Evolutionary conservation across 2,113 vertebrate genomes (phyloP), one percentile per base, ranked within the genome.

Genomic region (Chunga burmeisteri): DNA sequence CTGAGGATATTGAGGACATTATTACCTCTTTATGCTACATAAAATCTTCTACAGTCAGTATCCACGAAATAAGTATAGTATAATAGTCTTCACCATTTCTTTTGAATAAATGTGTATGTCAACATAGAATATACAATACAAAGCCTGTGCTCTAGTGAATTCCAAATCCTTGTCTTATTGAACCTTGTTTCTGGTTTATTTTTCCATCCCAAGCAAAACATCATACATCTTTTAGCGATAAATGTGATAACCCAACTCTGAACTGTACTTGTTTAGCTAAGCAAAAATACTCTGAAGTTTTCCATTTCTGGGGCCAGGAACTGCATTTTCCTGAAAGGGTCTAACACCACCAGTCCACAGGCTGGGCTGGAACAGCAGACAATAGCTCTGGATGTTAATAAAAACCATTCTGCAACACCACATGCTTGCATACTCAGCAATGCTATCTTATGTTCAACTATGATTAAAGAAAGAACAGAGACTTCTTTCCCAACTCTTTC

Each of bases 401-500:
- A 93, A 94, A 95, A 80, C 1, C 91, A 86, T 87, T 96, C 72
- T 87, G 62, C 40, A 30, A 58, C 32, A 80, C 94, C 95, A 70
- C 95, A 94, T 36, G 53, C 55, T 46, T 96, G 95, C 93, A 82
- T 22, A 85, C 77, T 95, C 95, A 96, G 96, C 91, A 95, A 29
- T 82, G 42, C 42, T 90, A 62, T 87, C 61, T 89, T 93, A 63
- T 62, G 42, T 80, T 93, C 86, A 87, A 7, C 77, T 66, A 75
- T 66, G 66, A 95, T 91, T 94, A 85, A 83, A 94, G 92, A 88
- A 96, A 88, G 75, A 88, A 42, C 46, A 65, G 49, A 32, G 40
- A 61, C 89, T 89, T 52, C 61, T 87, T 91, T 88, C 61, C 70
- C 86, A 56, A 4, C 13, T 85, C 29, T 20, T 88, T 90, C 74